These are phyloP conservation scores for Labia minor DNA, from an alignment of 2,888 invertebrate genomes.

Conservation along the genomic window DNA sequence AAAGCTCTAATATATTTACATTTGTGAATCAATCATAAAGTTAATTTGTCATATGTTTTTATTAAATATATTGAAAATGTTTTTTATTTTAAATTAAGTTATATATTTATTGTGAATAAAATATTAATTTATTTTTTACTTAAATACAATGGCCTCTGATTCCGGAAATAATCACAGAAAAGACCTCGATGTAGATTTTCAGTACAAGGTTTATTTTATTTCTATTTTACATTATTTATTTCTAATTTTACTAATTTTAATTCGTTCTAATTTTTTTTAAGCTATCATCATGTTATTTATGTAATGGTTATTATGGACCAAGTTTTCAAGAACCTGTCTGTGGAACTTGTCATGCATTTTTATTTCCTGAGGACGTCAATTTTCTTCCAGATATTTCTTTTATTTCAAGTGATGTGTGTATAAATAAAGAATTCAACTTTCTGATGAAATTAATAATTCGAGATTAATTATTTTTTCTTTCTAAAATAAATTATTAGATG, in stretches of 20 bases:
- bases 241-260: too few species aligned
- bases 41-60: too few species aligned
- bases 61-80: too few species aligned
- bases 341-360: constrained; percentile 80
- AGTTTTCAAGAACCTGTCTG: constrained; percentile 86
- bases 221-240: background rate
- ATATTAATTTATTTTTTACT: background rate
- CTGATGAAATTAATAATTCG: constrained; percentile 3
- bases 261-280: constrained; percentile 40
- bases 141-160: background rate
- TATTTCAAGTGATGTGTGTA: background rate
- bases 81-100: background rate
- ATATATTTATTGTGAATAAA: too few species aligned
- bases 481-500: constrained; percentile 16
- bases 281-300: constrained; percentile 65
- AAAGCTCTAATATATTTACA: too few species aligned
- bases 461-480: background rate
- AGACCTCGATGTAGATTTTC: background rate
- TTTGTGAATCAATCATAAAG: too few species aligned
- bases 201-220: background rate
- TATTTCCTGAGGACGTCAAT: constrained; percentile 69
- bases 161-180: background rate
- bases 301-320: constrained; percentile 86
- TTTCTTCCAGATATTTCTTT: constrained; percentile 15
- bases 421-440: background rate